These are phyloP conservation scores for Lordiphosa mommai DNA, from an alignment of 1,140 invertebrate species.

Conservation along the genomic window DNA sequence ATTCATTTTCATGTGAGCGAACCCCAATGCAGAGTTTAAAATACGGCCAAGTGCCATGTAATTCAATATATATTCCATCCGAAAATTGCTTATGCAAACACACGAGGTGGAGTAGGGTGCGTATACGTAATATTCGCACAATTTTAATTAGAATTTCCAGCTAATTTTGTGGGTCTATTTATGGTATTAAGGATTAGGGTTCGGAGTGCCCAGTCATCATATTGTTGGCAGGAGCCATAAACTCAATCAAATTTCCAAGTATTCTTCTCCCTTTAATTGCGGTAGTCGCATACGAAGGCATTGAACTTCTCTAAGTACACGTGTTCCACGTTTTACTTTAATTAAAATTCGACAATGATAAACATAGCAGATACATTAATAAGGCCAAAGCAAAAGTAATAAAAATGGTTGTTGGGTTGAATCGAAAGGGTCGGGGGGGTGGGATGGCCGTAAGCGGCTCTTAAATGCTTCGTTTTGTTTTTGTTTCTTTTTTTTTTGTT, in stretches of 20 bases:
- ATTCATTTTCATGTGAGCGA: constrained; percentile 50
- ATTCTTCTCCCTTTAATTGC: not conserved
- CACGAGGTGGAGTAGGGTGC: not conserved
- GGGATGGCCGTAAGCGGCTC: constrained; percentile 4
- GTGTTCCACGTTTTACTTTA: constrained; percentile 42
- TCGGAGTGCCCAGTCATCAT: constrained; percentile 1
- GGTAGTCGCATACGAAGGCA: constrained; percentile 7
- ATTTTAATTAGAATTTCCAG: constrained; percentile 27
- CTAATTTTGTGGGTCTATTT: constrained; percentile 31
- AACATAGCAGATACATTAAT: constrained; percentile 69
- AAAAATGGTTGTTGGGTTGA: constrained; percentile 32
- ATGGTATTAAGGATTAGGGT: constrained; percentile 2
- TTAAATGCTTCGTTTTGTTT: constrained; percentile 42
- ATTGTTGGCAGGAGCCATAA: not conserved
- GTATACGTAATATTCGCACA: constrained; percentile 26
- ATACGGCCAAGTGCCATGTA: constrained; percentile 32
- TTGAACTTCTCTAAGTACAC: constrained; percentile 39
- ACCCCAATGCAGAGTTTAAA: constrained; percentile 13
- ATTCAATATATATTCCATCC: constrained; percentile 38
- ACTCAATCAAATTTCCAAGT: not conserved
- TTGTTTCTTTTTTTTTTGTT: constrained; percentile 8
- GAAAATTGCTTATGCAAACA: constrained; percentile 11
- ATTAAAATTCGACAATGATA: constrained; percentile 77
- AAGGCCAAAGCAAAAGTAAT: constrained; percentile 40
- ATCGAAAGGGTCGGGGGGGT: not conserved